Evolutionary conservation across 2,113 vertebrate species (phyloP).

Genomic region (Oncorhynchus keta): DNA sequence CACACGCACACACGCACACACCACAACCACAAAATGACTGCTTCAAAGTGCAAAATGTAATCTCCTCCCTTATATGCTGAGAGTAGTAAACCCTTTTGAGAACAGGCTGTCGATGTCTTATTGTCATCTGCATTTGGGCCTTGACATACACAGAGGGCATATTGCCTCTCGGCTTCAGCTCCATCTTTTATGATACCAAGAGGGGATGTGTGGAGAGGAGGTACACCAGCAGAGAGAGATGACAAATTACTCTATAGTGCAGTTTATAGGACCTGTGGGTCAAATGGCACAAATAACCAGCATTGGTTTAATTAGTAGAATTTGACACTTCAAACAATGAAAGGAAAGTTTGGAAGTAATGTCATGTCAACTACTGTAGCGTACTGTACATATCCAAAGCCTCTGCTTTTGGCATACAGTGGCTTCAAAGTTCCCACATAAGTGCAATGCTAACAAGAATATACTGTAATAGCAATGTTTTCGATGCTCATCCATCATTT

Average conservation of each 20-base stretch:
- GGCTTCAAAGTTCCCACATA: too few species aligned
- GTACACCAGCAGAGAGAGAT: neutral
- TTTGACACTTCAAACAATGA: neutral
- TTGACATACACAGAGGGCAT: conserved; percentile 14
- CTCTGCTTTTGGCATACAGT: too few species aligned
- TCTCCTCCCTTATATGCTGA: neutral
- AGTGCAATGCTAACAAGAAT: too few species aligned
- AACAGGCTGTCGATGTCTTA: neutral
- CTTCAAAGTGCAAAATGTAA: too few species aligned
- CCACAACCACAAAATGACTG: too few species aligned
- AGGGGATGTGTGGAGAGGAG: conserved; percentile 1
- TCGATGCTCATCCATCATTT: neutral
- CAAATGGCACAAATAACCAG: neutral
- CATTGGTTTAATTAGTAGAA: neutral
- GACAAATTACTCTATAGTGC: neutral
- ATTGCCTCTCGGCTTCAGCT: neutral
- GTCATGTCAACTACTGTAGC: too few species aligned
- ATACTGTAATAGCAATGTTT: too few species aligned
- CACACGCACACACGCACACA: neutral
- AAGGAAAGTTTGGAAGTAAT: neutral
- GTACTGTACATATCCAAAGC: too few species aligned
- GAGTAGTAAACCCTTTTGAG: neutral
- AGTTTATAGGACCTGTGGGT: neutral
- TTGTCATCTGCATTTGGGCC: conserved; percentile 25
- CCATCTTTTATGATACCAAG: conserved; percentile 10